phyloP scores from a whole-genome alignment of 2,888 invertebrate species.

The Platypus cylindrus region DNA sequence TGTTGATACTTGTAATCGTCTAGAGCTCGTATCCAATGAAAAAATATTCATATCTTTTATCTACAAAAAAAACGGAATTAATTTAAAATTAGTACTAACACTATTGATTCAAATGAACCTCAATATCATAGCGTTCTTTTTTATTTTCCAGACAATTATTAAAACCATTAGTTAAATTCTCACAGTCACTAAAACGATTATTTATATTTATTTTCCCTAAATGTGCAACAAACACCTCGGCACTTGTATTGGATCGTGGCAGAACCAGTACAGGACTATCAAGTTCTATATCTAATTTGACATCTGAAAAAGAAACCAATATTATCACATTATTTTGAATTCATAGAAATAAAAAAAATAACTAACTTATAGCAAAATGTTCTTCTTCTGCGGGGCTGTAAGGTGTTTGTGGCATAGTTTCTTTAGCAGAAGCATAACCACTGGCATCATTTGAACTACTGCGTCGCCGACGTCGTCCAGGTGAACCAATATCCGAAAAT shows the following conservation, averaged over 20 bases:
- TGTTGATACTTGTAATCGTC: conserved; percentile 32
- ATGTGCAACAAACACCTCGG: conserved; percentile 82
- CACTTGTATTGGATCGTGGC: conserved; percentile 63
- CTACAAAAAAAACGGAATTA: too few species aligned
- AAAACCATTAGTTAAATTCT: conserved; percentile 14
- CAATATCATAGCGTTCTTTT: conserved; percentile 47
- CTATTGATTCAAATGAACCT: too few species aligned
- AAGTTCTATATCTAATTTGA: conserved; percentile 62
- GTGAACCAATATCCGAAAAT: conserved; percentile 32
- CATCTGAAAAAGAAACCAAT: conserved; percentile 27
- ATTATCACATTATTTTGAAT: conserved; percentile 18
- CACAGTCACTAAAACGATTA: conserved; percentile 21
- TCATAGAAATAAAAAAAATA: conserved; percentile 3
- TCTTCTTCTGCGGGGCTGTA: conserved; percentile 31
- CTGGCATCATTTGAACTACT: conserved; percentile 29
- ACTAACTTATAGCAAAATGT: conserved; percentile 28
- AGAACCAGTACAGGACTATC: conserved; percentile 87
- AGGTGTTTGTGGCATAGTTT: conserved; percentile 33
- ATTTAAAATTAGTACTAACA: too few species aligned
- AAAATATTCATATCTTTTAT: conserved; percentile 69
- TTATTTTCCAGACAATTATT: conserved; percentile 22
- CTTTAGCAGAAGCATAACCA: conserved; percentile 30
- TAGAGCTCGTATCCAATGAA: conserved; percentile 51
- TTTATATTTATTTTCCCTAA: conserved; percentile 71
- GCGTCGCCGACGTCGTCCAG: conserved; percentile 37